These are phyloP conservation scores for Pipistrellus pygmaeus DNA, from an alignment of 2,797 vertebrate genomes.

Conservation along the genomic window DNA sequence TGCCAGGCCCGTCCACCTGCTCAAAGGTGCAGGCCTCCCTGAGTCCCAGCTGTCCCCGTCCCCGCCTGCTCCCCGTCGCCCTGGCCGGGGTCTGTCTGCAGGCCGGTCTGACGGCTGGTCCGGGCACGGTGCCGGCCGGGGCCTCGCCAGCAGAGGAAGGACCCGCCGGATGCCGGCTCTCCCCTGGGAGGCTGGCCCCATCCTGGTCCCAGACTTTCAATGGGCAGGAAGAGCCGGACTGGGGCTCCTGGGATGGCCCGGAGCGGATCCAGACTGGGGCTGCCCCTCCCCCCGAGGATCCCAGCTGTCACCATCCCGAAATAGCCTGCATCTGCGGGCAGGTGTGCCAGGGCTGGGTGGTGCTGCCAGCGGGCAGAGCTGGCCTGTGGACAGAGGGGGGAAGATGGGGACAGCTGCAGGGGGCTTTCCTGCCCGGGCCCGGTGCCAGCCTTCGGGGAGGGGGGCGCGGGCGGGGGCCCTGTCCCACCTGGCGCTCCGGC, in stretches of 20 bases:
- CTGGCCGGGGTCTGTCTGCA: not conserved
- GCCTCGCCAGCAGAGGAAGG: not conserved
- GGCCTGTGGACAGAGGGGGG: not conserved
- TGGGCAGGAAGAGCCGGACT: not conserved
- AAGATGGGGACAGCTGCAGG: not conserved
- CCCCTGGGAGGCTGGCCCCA: not conserved
- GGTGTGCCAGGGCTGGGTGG: not conserved
- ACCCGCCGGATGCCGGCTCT: not conserved
- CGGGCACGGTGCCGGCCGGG: not conserved
- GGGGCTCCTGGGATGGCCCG: not conserved
- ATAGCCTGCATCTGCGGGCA: slow-evolving; percentile 67
- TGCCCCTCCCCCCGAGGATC: slow-evolving; percentile 50
- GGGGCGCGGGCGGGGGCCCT: not conserved
- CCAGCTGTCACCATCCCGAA: slow-evolving; percentile 69
- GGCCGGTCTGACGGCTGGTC: not conserved
- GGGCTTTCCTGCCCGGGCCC: not conserved
- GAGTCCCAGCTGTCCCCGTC: not conserved
- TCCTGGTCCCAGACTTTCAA: not conserved
- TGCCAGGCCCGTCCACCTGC: not conserved
- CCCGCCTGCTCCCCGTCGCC: not conserved
- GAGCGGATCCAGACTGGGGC: not conserved
- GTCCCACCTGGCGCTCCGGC: not conserved
- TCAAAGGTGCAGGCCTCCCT: not conserved
- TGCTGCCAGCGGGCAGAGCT: not conserved
- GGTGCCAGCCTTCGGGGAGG: not conserved